Base-by-base conservation (phyloP, 37 sponge, comb jelly and placozoan genomes). In the Aplysina aerophoba region DNA sequence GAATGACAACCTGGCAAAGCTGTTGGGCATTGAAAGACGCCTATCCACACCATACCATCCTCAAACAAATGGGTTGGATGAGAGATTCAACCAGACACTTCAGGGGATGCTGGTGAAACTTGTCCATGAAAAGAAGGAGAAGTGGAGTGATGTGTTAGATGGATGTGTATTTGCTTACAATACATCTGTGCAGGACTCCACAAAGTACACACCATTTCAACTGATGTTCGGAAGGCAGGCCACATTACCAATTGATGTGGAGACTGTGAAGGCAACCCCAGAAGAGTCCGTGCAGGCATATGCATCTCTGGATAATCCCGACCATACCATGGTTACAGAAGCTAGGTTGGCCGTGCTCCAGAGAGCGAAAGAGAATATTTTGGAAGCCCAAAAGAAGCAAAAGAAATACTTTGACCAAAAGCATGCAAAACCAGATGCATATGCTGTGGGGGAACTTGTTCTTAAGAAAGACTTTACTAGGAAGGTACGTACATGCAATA, bases 121-220 rank as follows among this genome's bases (percentile, higher is more conserved):
- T 63, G 85, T 88, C 14, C 53, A 41, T 34, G 25, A 64, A 16
- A 90, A 93, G 85, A 81, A 73, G 44, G 55, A 63, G 56, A 15
- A 20, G 21, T 90, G 94, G 91, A 58, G 59, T 55, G 55, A 55
- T 36, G 87, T 67, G 53, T 61, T 90, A 79, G 88, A 90, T 58
- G 64, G 90, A 16, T 93, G 91, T 69, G 74, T 93, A n/a, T 93
- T 84, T 90, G 91, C 91, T 4, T 93, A 93, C 66, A 93, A 93
- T 67, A 93, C 93, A 25, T 86, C 91, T n/a, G 25, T 30, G 14
- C 94, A 93, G 59, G 91, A 93, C 21, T 93, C 91, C 11, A 67
- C 91, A 3, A 66, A 85, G 38, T 90, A 64, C 83, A 78, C 91
- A n/a, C 94, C 94, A 27, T 93, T 93, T 81, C 58, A 87, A 38